Evolutionary conservation across 2,113 vertebrate genomes (phyloP), one percentile per base, ranked within the genome.

Genomic region (Trochalopteron elliotii): DNA sequence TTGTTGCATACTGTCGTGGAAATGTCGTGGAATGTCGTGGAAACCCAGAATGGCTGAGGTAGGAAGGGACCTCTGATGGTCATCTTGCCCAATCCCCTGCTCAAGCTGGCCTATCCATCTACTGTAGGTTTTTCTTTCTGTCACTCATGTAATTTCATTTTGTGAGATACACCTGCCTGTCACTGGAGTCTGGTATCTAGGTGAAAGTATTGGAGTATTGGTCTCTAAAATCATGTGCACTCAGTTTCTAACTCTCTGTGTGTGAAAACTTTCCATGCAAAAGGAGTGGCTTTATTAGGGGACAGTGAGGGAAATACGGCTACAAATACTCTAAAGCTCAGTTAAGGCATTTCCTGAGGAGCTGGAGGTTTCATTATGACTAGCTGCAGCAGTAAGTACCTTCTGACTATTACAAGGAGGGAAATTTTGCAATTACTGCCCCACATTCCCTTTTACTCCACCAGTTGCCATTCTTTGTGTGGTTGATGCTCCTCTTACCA

Each of bases 311-410:
- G 68, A 86, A 86, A 60, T 59, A 40, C 1, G 12, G 25, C 56
- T 63, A 3, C 3, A 69, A 77, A 76, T 78, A 47, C 16, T 44
- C 24, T 44, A 33, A 5, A 16, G 37, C 21, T 23, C n/a, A 68
- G 47, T 56, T 82, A 68, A 87, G 45, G 42, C 37, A 57, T 91
- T 96, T 96, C n/a, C 68, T 86, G 67, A 88, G 72, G 75, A 87
- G 14, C 0, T 72, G 55, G 55, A 74, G 42, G 39, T 71, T 91
- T 87, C 53, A 76, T 83, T 84, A 64, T 72, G 35, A 67, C 23
- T 53, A 17, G 5, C 44, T 87, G 89, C 56, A 87, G 60, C 52
- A 70, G 31, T 80, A 70, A 85, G 50, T 57, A 67, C 12, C 39
- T 93, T 90, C 60, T 92, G 67, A 57, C 45, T 86, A 21, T 69